These are phyloP conservation scores for Pantherophis vulpinus DNA, from an alignment of 2,797 vertebrate genomes.

Conservation along the genomic window DNA sequence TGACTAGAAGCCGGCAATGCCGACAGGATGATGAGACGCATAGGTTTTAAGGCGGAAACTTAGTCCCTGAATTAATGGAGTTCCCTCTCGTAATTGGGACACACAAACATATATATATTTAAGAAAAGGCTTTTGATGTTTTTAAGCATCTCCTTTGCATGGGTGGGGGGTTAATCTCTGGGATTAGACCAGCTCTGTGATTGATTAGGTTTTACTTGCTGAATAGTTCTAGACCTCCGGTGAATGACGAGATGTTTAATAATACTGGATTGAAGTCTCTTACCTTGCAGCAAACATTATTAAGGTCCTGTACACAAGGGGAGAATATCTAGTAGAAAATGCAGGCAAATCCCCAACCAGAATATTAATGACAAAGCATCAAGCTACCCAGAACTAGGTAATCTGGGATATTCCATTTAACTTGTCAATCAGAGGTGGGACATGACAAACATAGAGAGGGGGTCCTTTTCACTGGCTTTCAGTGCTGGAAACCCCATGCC, in stretches of 20 bases:
- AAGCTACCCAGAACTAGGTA: background rate
- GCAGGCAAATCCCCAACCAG: background rate
- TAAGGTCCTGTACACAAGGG: background rate
- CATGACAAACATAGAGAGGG: background rate
- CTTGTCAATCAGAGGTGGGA: background rate
- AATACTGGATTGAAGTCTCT: background rate
- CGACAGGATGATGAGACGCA: conserved; percentile 50
- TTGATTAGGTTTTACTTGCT: conserved; percentile 13
- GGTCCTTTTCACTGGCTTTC: background rate
- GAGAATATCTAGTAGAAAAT: background rate
- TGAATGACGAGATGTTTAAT: background rate
- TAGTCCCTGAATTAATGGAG: conserved; percentile 53
- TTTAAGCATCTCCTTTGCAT: background rate
- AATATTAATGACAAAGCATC: background rate
- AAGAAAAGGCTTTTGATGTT: background rate
- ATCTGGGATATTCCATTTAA: background rate
- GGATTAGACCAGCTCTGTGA: conserved; percentile 7
- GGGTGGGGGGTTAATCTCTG: conserved; percentile 37
- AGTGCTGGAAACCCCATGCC: background rate
- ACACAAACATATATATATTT: too few relatives aligned
- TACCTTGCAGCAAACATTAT: background rate
- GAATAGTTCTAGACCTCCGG: conserved; percentile 1
- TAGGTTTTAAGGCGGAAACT: conserved; percentile 53
- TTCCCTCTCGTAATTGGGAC: conserved; percentile 54
- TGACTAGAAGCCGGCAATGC: conserved; percentile 50